Evolutionary conservation across 2,797 vertebrate genomes (phyloP).

Genomic region (Chrosomus eos): DNA sequence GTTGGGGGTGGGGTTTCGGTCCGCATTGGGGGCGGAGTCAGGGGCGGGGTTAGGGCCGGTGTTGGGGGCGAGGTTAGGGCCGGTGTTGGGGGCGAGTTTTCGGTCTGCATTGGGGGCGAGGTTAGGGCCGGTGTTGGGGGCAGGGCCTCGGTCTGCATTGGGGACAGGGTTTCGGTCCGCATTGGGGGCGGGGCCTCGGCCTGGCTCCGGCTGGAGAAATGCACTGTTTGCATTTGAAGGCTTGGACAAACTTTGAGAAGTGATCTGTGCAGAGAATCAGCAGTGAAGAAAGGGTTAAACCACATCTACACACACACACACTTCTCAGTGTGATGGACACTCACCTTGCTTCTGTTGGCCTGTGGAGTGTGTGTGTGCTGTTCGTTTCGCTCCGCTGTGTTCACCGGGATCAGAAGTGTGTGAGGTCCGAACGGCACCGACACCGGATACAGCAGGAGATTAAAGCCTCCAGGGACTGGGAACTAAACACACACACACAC

Average conservation of each 20-base stretch:
- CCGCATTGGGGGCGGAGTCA: background rate
- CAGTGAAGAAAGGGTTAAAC: background rate
- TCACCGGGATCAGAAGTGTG: constrained; percentile 36
- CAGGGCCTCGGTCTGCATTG: fast-evolving
- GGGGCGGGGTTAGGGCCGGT: background rate
- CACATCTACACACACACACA: background rate
- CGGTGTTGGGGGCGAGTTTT: background rate
- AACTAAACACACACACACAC: constrained; percentile 21
- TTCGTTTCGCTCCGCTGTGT: background rate
- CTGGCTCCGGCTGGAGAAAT: constrained; percentile 7
- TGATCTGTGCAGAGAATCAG: background rate
- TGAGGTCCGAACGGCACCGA: constrained; percentile 23
- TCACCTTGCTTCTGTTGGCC: constrained; percentile 13
- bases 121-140: background rate
- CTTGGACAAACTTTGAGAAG: background rate
- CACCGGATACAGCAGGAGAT: constrained; percentile 30
- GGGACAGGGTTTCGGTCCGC: too few relatives aligned
- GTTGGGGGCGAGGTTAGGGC: background rate
- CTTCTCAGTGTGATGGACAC: background rate
- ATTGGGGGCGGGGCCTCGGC: background rate
- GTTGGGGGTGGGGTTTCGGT: too few relatives aligned
- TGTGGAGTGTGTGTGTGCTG: background rate
- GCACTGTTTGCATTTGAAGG: constrained; percentile 19
- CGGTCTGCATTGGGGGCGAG: background rate
- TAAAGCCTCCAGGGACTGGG: background rate